Conservation (phyloP, 2,888 invertebrate species). For the Galerucella nymphaeae region DNA sequence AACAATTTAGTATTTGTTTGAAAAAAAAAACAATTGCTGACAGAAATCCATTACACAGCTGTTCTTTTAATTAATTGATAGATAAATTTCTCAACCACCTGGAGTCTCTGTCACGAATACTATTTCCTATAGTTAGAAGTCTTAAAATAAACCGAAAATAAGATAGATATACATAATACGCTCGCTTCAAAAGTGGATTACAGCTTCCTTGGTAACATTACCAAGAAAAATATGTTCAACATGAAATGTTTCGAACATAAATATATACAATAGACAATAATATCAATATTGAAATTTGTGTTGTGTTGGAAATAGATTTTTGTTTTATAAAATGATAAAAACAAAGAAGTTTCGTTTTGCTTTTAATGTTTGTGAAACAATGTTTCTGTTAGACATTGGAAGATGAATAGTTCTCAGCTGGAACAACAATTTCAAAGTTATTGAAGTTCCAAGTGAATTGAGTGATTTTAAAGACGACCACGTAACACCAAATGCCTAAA, state of each 20-base stretch:
- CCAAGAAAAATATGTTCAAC: not conserved
- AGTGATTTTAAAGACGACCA: too few relatives aligned
- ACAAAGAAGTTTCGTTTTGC: too few relatives aligned
- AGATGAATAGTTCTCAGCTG: too few relatives aligned
- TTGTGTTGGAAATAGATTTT: not conserved
- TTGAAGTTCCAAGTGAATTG: too few relatives aligned
- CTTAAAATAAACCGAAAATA: conserved; percentile 17
- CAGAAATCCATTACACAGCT: conserved; percentile 25
- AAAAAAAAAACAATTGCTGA: not conserved
- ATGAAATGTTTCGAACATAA: not conserved
- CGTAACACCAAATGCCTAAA: too few relatives aligned
- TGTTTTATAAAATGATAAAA: not conserved
- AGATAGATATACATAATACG: not conserved
- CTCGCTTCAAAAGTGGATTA: conserved; percentile 6
- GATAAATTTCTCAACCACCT: conserved; percentile 33
- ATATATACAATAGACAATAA: not conserved
- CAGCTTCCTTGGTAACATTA: not conserved
- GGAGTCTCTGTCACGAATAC: conserved; percentile 6
- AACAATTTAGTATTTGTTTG: too few relatives aligned
- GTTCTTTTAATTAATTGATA: conserved; percentile 25
- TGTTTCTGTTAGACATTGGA: too few relatives aligned
- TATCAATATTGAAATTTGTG: not conserved
- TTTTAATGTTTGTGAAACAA: too few relatives aligned
- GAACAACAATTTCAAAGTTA: too few relatives aligned
- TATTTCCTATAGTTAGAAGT: conserved; percentile 24